Evolutionary conservation across 2,888 invertebrate genomes (phyloP).

Genomic region (Eupeodes luniger): DNA sequence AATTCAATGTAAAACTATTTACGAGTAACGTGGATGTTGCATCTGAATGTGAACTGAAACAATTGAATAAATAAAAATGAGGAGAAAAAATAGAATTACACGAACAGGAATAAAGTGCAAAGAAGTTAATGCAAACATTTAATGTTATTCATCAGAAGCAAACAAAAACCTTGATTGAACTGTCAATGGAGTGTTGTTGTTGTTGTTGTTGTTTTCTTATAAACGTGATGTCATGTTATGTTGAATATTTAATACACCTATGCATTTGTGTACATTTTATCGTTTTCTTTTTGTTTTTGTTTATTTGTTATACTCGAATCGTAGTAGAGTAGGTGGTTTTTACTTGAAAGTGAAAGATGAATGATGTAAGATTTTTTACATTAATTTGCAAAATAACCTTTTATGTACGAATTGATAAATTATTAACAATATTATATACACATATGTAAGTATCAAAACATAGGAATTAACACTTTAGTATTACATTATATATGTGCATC

Average conservation of each 20-base stretch:
- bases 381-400: background rate
- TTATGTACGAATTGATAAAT: too few relatives aligned
- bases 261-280: background rate
- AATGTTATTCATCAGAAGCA: slow-evolving; percentile 21
- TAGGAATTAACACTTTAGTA: too few relatives aligned
- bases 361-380: background rate
- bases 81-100: background rate
- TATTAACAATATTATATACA: too few relatives aligned
- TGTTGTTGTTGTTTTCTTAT: background rate
- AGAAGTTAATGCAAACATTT: slow-evolving; percentile 11
- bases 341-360: background rate
- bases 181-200: slow-evolving; percentile 10
- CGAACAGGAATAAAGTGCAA: slow-evolving; percentile 1
- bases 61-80: background rate
- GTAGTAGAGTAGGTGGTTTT: background rate
- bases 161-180: slow-evolving; percentile 33
- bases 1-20: background rate
- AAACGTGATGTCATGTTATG: slow-evolving; percentile 24
- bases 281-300: background rate
- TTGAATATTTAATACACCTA: background rate
- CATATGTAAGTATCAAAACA: too few relatives aligned
- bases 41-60: background rate
- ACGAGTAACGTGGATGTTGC: background rate
- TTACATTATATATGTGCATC: too few relatives aligned
- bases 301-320: background rate